Percentiles rank a stretch among this genome's conserved stretches.
These are phyloP conservation scores for Agriopis aurantiaria DNA, from an alignment of 2,888 invertebrate species.

Conservation along the genomic window DNA sequence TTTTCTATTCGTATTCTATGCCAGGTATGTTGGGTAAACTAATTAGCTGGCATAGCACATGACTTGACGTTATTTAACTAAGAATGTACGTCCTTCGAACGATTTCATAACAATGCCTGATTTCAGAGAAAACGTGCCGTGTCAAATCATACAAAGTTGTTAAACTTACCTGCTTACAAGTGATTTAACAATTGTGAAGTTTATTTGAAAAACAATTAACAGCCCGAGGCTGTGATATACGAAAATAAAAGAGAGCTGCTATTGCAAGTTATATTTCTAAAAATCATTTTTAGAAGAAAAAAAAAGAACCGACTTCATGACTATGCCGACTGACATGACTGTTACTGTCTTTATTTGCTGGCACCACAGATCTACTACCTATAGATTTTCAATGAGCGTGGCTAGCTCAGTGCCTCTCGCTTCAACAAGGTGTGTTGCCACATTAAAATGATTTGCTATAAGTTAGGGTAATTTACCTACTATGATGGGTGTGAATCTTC, in stretches of 20 bases:
- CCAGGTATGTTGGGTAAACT: slow-evolving; percentile 29
- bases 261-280: not conserved
- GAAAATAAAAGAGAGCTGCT: not conserved
- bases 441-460: too few species aligned
- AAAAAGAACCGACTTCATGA: too few species aligned
- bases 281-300: too few species aligned
- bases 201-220: slow-evolving; percentile 10
- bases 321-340: too few species aligned
- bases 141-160: slow-evolving; percentile 21
- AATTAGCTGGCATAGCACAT: slow-evolving; percentile 30
- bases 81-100: slow-evolving; percentile 28
- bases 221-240: not conserved
- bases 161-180: slow-evolving; percentile 15
- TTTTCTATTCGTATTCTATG: slow-evolving; percentile 18
- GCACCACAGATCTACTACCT: too few species aligned
- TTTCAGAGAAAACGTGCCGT: slow-evolving; percentile 25
- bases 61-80: slow-evolving; percentile 28
- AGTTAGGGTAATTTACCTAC: too few species aligned
- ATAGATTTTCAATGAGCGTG: too few species aligned
- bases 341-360: too few species aligned
- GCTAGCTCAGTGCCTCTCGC: too few species aligned
- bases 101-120: slow-evolving; percentile 26
- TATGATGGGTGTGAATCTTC: too few species aligned
- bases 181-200: slow-evolving; percentile 14
- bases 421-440: too few species aligned